Evolutionary conservation across 2,888 invertebrate species (phyloP), one percentile per base, ranked within the genome.

Genomic region (Hermaeophaga mercurialis): DNA sequence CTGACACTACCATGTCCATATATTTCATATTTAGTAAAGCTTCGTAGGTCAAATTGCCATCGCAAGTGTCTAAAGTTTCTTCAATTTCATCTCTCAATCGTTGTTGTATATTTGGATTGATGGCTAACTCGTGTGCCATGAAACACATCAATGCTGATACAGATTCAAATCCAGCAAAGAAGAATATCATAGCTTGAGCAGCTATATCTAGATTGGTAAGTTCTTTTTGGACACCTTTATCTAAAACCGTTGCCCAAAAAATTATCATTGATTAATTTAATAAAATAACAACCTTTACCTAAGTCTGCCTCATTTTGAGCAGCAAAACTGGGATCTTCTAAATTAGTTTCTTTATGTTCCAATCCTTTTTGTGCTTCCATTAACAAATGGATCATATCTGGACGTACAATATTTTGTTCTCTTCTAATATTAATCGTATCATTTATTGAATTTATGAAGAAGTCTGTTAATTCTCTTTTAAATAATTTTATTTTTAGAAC

Each of bases 341-440:
- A 56, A 12, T 24, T 47, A 33, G 47, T 44, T 47, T 65, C 65
- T 38, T 64, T 63, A 0, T 59, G 45, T 18, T 63, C 60, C 1
- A 49, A 12, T 18, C 70, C 70, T 61, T 69, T 72, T 48, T 66
- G 61, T 4, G 70, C 75, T 55, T 83, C 81, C 78, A 84, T 78
- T n/a, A 85, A 62, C 2, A 84, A 64, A 56, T 84, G 81, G 9
- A 84, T 80, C 82, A 84, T 83, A 63, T 85, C 84, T 0, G 81
- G 81, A 53, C 84, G 70, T 1, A 80, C 73, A 4, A 83, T 77
- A 0, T 78, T 76, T 31, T 80, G 71, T 34, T 78, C 75, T 34
- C 79, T 77, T 8, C 84, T 75, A 4, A 74, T 68, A 33, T 76
- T 75, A 34, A 84, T 78, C 0, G 81, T 81, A 1, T 73, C 70